A percentile compares a stretch with the other conserved stretches of the same genome.
Evolutionary conservation across 92 coral and sea anemone genomes (phyloP).

Genomic region (Parazoanthus swiftii): DNA sequence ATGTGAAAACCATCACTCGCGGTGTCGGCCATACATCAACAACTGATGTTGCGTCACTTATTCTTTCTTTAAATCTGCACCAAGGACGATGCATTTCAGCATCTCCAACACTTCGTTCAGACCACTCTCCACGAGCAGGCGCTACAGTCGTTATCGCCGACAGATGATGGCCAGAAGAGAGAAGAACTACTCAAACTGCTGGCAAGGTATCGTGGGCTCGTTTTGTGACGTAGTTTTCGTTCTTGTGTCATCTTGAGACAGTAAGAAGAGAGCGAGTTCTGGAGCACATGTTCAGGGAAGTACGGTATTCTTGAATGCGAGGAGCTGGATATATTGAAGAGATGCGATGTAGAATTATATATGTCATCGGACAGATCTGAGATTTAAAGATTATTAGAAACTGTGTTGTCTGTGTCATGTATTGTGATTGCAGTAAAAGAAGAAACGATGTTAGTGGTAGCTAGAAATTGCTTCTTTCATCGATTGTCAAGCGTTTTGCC

Average conservation of each 20-base stretch:
- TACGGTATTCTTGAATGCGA: background rate
- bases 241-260: too few species aligned
- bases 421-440: background rate
- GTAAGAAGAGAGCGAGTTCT: background rate
- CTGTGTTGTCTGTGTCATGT: background rate
- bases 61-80: background rate
- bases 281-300: background rate
- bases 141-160: conserved; percentile 89
- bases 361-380: too few species aligned
- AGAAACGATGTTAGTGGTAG: too few species aligned
- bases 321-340: too few species aligned
- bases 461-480: too few species aligned
- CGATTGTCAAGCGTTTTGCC: too few species aligned
- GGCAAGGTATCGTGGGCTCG: conserved; percentile 60
- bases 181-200: conserved; percentile 94
- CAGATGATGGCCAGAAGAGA: conserved; percentile 91
- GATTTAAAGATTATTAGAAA: too few species aligned
- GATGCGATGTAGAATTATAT: too few species aligned
- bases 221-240: background rate
- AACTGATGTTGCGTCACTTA: background rate
- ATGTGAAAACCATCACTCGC: too few species aligned
- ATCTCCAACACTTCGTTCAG: conserved; percentile 93
- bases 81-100: conserved; percentile 92
- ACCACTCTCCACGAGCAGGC: conserved; percentile 96
- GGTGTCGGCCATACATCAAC: too few species aligned